Percentiles rank a stretch among this genome's conserved stretches.
phyloP scores from a whole-genome alignment of 2,113 vertebrate species.

The Hypanus sabinus region DNA sequence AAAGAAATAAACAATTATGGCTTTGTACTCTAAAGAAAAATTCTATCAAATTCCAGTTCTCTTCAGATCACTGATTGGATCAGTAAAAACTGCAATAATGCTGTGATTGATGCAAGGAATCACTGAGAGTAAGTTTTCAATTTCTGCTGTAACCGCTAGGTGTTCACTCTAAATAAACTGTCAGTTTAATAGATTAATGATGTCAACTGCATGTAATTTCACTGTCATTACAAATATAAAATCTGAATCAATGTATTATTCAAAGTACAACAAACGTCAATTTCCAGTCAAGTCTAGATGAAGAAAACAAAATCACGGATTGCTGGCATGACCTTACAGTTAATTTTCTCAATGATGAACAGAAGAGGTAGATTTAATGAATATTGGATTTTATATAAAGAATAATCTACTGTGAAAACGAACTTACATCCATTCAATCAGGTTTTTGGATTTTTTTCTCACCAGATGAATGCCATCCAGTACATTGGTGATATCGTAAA shows the following conservation, averaged over 20 bases:
- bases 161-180: no score
- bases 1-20: no score
- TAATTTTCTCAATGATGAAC: not conserved
- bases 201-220: no score
- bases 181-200: no score
- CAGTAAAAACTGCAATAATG: no score
- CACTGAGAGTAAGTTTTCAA: not conserved
- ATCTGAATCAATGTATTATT: not conserved
- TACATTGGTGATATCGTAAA: constrained; percentile 83
- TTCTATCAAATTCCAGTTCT: no score
- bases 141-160: not conserved
- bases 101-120: no score
- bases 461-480: constrained; percentile 72
- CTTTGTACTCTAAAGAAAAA: no score
- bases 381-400: not conserved
- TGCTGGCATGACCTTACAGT: no score
- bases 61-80: no score
- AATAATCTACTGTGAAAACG: not conserved
- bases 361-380: not conserved
- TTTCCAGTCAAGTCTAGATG: not conserved
- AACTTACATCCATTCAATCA: constrained; percentile 85
- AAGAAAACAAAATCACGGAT: not conserved
- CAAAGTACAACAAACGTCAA: not conserved
- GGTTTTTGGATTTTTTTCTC: constrained; percentile 68
- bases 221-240: no score